Base-by-base conservation (phyloP, 2,888 invertebrate species). In the Copidosoma aretas region DNA sequence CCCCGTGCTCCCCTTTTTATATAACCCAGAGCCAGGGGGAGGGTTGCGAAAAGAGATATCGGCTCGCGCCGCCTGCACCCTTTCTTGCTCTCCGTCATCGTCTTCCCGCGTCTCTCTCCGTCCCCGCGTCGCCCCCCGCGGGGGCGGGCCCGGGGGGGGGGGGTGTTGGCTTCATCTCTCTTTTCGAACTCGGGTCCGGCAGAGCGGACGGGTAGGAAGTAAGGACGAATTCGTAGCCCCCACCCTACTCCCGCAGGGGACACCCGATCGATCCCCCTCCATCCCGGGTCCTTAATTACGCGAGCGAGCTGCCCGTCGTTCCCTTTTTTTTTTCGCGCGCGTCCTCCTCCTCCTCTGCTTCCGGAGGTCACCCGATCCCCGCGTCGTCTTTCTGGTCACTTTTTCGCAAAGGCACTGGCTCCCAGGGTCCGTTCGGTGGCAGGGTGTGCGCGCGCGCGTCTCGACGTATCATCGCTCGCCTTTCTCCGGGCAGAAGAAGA, bases 261-360 rank as follows among this genome's bases (percentile, higher is more conserved):
- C 72, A 78, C 71, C 78, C 80, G 80, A 81, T 81, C 81, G 79
- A 81, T 81, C 57, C 46, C 41, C 41, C 56, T 17, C 32, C 17
- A 8, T n/a, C 61, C 73, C 75, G 75, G 76, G 77, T 78, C 78
- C 79, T 80, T 81, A 80, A 81, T 81, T 81, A 81, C 80, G 76
- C 77, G 75, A 77, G 75, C 75, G 76, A 69, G 73, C 75, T 75
- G 69, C 72, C 68, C 56, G 61, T 70, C 73, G 39, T 22, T 52
- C 43, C 15, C 52, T 41, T 52, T 46, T 53, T 60, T 57, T 62
- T 52, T 32, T 32, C 8, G 3, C 25, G 15, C 21, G 60, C 67
- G 60, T 61, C n/a, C n/a, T n/a, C 19, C 72, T 68, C 64, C 70
- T 69, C 58, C 24, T 15, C 24, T 17, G 12, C 49, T 70, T 68